Evolutionary conservation across 1,140 invertebrate genomes (phyloP).

Genomic region (Camponotus floridanus): DNA sequence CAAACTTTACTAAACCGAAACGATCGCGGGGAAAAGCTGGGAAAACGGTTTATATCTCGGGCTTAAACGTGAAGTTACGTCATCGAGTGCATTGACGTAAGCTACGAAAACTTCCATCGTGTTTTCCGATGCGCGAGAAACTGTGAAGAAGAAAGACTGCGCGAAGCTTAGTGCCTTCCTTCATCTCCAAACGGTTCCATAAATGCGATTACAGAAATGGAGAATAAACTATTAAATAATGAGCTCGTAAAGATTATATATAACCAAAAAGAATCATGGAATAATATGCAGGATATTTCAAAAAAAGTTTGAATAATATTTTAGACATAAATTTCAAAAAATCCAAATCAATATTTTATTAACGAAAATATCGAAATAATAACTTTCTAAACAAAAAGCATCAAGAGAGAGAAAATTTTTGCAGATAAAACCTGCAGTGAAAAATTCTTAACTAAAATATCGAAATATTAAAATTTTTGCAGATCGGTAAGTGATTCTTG

Average conservation of each 20-base stretch:
- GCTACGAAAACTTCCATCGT: constrained; percentile 16
- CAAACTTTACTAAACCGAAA: constrained; percentile 66
- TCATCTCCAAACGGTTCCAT: neutral
- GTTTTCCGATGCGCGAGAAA: constrained; percentile 2
- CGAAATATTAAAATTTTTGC: neutral
- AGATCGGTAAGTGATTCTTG: neutral
- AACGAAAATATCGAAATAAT: neutral
- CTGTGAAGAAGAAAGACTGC: neutral
- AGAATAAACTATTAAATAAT: neutral
- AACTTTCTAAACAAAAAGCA: neutral
- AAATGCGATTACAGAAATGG: constrained; percentile 24
- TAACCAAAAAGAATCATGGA: neutral
- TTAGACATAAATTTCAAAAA: neutral
- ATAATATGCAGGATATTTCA: neutral
- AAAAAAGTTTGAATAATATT: neutral
- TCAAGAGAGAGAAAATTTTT: neutral
- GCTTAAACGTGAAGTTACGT: constrained; percentile 58
- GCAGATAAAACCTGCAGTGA: neutral
- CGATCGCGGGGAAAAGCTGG: constrained; percentile 50
- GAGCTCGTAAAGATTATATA: neutral
- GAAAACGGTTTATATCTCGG: constrained; percentile 56
- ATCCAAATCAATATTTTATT: constrained; percentile 18
- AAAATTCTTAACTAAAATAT: constrained; percentile 16
- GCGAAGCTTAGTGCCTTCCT: neutral
- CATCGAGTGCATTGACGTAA: constrained; percentile 31